Conservation (phyloP, 2,797 vertebrate genomes). For the Zonotrichia albicollis region DNA sequence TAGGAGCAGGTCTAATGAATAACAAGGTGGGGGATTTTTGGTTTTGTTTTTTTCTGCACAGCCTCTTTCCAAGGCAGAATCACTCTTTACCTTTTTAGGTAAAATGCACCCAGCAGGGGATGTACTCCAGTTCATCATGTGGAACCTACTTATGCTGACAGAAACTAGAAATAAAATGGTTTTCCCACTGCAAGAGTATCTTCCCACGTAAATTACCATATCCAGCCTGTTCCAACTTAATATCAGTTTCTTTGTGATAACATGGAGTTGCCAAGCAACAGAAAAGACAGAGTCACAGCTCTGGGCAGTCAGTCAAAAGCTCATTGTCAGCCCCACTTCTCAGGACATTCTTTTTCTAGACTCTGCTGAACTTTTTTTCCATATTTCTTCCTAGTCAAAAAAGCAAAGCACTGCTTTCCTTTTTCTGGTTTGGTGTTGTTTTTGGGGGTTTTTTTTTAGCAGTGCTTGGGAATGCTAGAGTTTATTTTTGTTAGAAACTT, state of each 20-base stretch:
- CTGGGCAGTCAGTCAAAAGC: slow-evolving; percentile 66
- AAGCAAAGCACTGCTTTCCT: not conserved
- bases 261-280: slow-evolving; percentile 72
- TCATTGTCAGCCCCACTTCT: slow-evolving; percentile 53
- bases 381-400: slow-evolving; percentile 11
- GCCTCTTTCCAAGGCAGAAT: slow-evolving; percentile 30
- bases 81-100: slow-evolving; percentile 71
- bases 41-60: not conserved
- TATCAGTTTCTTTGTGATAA: slow-evolving; percentile 70
- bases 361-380: slow-evolving; percentile 26
- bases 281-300: slow-evolving; percentile 53
- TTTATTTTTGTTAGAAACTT: slow-evolving; percentile 34
- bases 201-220: slow-evolving; percentile 72
- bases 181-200: slow-evolving; percentile 65
- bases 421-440: not conserved
- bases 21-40: not conserved
- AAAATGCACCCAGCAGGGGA: slow-evolving; percentile 57
- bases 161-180: slow-evolving; percentile 70
- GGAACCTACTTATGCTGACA: slow-evolving; percentile 58
- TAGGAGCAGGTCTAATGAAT: not conserved
- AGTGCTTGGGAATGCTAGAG: not conserved
- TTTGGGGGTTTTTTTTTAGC: not conserved
- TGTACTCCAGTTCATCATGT: slow-evolving; percentile 57
- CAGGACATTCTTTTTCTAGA: slow-evolving; percentile 53
- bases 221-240: slow-evolving; percentile 70